These are phyloP conservation scores for Ochropleura plecta DNA, from an alignment of 2,888 invertebrate species.

Conservation along the genomic window DNA sequence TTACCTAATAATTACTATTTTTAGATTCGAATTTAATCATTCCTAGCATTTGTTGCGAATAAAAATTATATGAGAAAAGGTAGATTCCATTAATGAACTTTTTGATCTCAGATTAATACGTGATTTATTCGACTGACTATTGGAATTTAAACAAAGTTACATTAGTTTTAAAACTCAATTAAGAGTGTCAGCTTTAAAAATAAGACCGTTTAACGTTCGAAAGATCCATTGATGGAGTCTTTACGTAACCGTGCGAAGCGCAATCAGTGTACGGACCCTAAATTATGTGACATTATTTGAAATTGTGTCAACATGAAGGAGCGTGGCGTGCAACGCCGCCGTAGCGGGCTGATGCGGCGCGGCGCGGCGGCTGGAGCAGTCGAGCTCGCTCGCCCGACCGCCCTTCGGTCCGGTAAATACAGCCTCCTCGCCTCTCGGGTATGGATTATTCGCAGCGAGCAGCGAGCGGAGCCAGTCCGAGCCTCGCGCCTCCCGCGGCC, in stretches of 20 bases:
- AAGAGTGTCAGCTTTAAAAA: constrained; percentile 57
- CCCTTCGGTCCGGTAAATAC: constrained; percentile 88
- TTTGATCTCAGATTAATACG: constrained; percentile 29
- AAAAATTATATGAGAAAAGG: background rate
- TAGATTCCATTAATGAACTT: constrained; percentile 11
- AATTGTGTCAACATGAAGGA: constrained; percentile 88
- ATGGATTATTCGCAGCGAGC: constrained; percentile 88
- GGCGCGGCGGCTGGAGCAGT: constrained; percentile 79
- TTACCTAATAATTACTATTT: constrained; percentile 13
- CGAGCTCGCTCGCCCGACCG: constrained; percentile 83
- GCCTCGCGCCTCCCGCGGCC: constrained; percentile 84
- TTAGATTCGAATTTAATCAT: background rate
- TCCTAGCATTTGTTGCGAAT: background rate
- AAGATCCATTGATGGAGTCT: constrained; percentile 62
- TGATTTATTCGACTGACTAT: constrained; percentile 17
- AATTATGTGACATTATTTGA: constrained; percentile 85
- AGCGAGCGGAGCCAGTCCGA: constrained; percentile 85
- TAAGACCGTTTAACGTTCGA: constrained; percentile 52
- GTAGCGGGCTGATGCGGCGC: constrained; percentile 75
- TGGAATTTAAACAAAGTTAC: constrained; percentile 57
- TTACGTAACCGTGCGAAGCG: constrained; percentile 69
- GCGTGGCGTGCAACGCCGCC: constrained; percentile 71
- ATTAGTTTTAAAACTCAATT: constrained; percentile 59
- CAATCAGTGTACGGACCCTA: constrained; percentile 76
- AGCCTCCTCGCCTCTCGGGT: constrained; percentile 87